Base-by-base conservation (phyloP, 2,113 vertebrate species). In the Brachirus orientalis region DNA sequence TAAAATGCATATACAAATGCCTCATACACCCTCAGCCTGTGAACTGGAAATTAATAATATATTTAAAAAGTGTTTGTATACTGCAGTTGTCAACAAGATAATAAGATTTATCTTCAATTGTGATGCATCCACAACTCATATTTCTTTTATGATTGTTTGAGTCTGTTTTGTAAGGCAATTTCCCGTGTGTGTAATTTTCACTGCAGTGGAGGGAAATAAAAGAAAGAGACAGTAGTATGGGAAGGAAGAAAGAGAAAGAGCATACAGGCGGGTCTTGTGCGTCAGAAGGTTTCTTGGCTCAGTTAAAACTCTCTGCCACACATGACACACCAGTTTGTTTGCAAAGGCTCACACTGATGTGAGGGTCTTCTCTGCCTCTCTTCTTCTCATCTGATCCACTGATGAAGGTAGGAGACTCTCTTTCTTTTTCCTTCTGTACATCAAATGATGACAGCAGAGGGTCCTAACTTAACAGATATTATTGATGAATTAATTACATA, bases 401-500 rank as follows among this genome's bases (percentile, higher is more conserved):
- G 58, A 63, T 87, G 79, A 87, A 91, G 95, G 94, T 95, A 93
- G 0, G 91, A 83, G 14, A 16, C 43, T 61, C 52, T 41, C 19
- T 53, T 2, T 5, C 33, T 2, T 0, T 36, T 22, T 17, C 36
- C 28, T 16, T 28, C 20, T 16, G 0, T 20, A 20, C 18, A 20
- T 18, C 46, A 48, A 10, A n/a, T n/a, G n/a, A n/a, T n/a, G n/a
- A n/a, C n/a, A n/a, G n/a, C n/a, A n/a, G n/a, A 19, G 45, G 17
- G 8, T 19, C 0, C 3, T 19, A 4, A 18, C 3, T 10, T 1
- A 44, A n/a, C 43, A 44, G 14, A 44, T 44, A n/a, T n/a, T 8
- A 44, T 5, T 6, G 14, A 44, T 44, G 3, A n/a, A n/a, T 44
- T n/a, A 17, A 43, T 5, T 16, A 14, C 43, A 44, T 6, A n/a